A percentile compares a stretch with the other conserved stretches of the same genome.
Evolutionary conservation across 2,113 vertebrate genomes (phyloP).

Genomic region (Eurypyga helias): DNA sequence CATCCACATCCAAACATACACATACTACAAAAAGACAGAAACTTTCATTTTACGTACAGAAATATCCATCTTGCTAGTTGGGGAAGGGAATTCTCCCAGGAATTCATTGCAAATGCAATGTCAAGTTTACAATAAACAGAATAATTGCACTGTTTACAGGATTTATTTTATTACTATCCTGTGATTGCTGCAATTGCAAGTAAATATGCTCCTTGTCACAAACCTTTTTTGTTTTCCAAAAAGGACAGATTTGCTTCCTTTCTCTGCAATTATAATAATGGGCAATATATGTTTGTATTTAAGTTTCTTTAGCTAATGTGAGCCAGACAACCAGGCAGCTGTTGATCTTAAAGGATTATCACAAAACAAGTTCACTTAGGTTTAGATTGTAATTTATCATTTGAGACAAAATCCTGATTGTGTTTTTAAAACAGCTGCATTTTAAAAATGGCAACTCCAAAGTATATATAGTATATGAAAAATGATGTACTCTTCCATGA

Average conservation of each 20-base stretch:
- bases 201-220: slow-evolving; percentile 20
- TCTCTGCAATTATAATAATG: slow-evolving; percentile 13
- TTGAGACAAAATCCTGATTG: slow-evolving; percentile 32
- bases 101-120: slow-evolving; percentile 23
- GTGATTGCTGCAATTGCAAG: slow-evolving; percentile 51
- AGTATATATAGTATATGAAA: neutral
- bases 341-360: slow-evolving; percentile 63
- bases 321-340: slow-evolving; percentile 54
- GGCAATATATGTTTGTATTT: slow-evolving; percentile 41
- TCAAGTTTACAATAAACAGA: slow-evolving; percentile 62
- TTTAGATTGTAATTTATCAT: slow-evolving; percentile 44
- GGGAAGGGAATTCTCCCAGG: neutral
- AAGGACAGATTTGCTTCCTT: slow-evolving; percentile 36
- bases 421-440: slow-evolving; percentile 34
- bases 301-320: slow-evolving; percentile 47
- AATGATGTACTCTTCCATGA: neutral
- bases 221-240: slow-evolving; percentile 49
- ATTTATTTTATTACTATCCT: slow-evolving; percentile 46
- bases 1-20: neutral
- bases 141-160: slow-evolving; percentile 34
- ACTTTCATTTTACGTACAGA: neutral
- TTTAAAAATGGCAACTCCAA: neutral
- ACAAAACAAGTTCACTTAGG: slow-evolving; percentile 37
- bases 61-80: neutral
- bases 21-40: neutral